Base-by-base conservation (phyloP, 2,113 vertebrate species). In the Scytalopus superciliaris region DNA sequence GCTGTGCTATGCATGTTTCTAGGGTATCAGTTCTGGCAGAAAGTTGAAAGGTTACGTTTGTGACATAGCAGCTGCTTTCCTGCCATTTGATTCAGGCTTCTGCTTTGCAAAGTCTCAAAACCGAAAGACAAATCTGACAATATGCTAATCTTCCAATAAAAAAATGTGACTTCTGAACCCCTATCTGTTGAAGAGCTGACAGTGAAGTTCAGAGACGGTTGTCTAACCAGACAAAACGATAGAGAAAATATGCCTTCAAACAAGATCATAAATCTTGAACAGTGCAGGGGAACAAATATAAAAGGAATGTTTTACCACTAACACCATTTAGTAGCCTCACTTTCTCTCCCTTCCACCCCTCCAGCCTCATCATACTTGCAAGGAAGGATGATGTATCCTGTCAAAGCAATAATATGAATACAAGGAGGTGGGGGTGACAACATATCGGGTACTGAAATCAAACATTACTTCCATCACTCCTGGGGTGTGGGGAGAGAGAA, bases 201-300 rank as follows among this genome's bases (percentile, higher is more conserved):
- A 98, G 94, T 96, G 97, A 98, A 98, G 97, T 98, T 97, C 96
- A 97, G 96, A 98, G 97, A 97, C 73, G 87, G 94, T 92, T 98
- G 96, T 98, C 97, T 98, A 97, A 97, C 97, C 97, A 97, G 96
- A 97, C 94, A 98, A 98, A 98, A 98, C 93, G 97, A 97, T 95
- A 96, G 96, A 97, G 96, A 97, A 98, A 98, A 98, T 97, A 97
- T 97, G 96, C 96, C 97, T 98, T 97, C 97, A 97, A 97, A 97
- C 93, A 97, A 97, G 97, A 98, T 95, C 96, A 97, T 97, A 97
- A 98, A 97, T 97, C 96, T 97, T 92, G 83, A 96, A 95, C 73
- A 91, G 95, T 90, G 94, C 94, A 97, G 90, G 84, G 89, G 95
- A 97, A 93, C 89, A 96, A 97, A 97, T 94, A 75, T 56, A 95